phyloP scores from a whole-genome alignment of 1,140 invertebrate genomes.

The Drosophila nannoptera region DNA sequence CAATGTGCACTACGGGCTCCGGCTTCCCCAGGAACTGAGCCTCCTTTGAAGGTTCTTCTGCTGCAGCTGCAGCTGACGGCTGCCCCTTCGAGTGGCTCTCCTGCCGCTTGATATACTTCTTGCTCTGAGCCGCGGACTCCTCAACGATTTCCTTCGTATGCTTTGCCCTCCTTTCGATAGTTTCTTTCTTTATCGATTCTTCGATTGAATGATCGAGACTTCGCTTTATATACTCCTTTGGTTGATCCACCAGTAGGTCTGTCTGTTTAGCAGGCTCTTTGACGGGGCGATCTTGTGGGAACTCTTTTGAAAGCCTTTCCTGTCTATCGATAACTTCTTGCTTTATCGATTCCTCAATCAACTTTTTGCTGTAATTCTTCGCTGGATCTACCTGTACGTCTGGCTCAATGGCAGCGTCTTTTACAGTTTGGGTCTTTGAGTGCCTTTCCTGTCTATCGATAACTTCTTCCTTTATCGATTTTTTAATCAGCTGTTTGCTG shows the following conservation, averaged over 20 bases:
- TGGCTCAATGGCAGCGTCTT: no score
- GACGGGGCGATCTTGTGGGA: neutral
- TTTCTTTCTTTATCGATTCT: neutral
- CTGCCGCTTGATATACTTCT: neutral
- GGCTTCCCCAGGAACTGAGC: neutral
- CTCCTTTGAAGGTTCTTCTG: no score
- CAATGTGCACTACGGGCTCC: constrained; percentile 4
- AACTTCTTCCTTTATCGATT: neutral
- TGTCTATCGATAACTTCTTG: neutral
- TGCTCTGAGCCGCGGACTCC: neutral
- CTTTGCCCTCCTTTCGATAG: neutral
- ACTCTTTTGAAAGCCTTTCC: no score
- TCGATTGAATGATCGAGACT: neutral
- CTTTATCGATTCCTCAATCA: neutral
- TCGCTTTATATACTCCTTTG: no score
- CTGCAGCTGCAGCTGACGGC: no score
- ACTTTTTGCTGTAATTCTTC: neutral
- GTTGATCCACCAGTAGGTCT: neutral
- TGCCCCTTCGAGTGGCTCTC: neutral
- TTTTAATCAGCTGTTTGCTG: neutral
- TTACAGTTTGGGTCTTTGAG: neutral
- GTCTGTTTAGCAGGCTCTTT: no score
- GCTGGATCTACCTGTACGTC: no score
- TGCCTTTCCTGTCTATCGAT: neutral
- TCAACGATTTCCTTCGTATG: neutral